These are phyloP conservation scores for Barbus barbus DNA, from an alignment of 2,113 vertebrate genomes.

Conservation along the genomic window DNA sequence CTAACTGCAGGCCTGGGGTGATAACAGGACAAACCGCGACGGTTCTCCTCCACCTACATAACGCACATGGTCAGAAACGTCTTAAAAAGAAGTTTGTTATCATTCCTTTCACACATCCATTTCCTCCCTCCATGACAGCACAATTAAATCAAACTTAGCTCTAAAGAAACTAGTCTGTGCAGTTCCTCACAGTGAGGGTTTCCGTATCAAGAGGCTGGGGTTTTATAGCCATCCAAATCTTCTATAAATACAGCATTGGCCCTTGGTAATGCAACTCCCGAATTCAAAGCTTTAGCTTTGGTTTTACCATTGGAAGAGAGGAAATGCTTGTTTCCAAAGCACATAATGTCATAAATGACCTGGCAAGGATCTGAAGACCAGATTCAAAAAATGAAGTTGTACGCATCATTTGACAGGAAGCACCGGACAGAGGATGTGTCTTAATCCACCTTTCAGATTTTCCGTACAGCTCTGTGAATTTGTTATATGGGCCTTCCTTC, in stretches of 20 bases:
- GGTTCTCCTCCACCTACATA: neutral
- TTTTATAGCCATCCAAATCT: conserved; percentile 32
- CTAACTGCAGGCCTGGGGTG: conserved; percentile 1
- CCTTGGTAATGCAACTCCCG: neutral
- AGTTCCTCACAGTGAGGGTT: neutral
- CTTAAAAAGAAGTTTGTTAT: neutral
- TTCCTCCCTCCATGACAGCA: neutral
- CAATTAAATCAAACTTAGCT: neutral
- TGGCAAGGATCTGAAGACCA: conserved; percentile 18
- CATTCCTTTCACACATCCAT: conserved; percentile 8
- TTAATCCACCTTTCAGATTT: conserved; percentile 36
- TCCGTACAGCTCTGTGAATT: conserved; percentile 26
- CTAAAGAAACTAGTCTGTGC: conserved; percentile 9
- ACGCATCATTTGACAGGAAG: conserved; percentile 44
- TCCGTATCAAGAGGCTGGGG: neutral
- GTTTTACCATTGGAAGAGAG: conserved; percentile 31
- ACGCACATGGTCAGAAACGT: neutral
- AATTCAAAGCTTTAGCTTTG: conserved; percentile 28
- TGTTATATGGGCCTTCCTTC: conserved; percentile 3
- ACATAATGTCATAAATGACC: conserved; percentile 43
- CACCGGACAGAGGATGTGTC: conserved; percentile 20
- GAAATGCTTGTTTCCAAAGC: conserved; percentile 27
- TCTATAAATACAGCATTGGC: conserved; percentile 10
- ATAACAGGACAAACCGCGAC: neutral
- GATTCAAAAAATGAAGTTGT: conserved; percentile 34